phyloP scores from a whole-genome alignment of 2,888 invertebrate genomes.

The Coenonympha glycerion region DNA sequence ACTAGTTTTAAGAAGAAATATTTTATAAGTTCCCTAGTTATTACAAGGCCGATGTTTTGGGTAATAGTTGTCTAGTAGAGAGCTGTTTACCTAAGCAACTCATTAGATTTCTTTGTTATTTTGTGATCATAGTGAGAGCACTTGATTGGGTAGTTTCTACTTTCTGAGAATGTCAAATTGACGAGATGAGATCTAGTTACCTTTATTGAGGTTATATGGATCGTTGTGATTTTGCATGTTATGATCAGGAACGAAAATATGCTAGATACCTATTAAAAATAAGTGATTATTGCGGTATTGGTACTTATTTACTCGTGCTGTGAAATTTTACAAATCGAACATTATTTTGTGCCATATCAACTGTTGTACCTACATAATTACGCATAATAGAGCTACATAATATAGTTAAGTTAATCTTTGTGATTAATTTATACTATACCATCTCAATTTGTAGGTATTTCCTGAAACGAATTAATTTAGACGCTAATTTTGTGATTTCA shows the following conservation, averaged over 20 bases:
- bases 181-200: slow-evolving; percentile 26
- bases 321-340: no score
- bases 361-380: neutral
- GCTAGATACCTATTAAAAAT: slow-evolving; percentile 29
- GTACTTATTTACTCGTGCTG: slow-evolving; percentile 27
- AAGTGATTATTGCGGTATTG: slow-evolving; percentile 19
- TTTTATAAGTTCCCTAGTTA: slow-evolving; percentile 8
- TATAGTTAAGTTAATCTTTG: neutral
- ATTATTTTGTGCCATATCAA: slow-evolving; percentile 31
- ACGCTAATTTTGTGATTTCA: slow-evolving; percentile 55
- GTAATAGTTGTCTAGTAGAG: slow-evolving; percentile 19
- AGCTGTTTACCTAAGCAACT: slow-evolving; percentile 15
- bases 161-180: slow-evolving; percentile 43
- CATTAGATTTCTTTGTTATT: slow-evolving; percentile 6
- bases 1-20: slow-evolving; percentile 7
- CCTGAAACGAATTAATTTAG: slow-evolving; percentile 54
- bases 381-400: no score
- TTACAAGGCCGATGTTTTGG: slow-evolving; percentile 4
- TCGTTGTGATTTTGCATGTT: slow-evolving; percentile 32
- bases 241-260: slow-evolving; percentile 2
- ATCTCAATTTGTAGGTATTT: slow-evolving; percentile 25
- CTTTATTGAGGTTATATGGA: slow-evolving; percentile 14
- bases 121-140: slow-evolving; percentile 8
- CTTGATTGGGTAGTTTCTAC: slow-evolving; percentile 1
- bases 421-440: slow-evolving; percentile 3